A percentile compares a stretch with the other conserved stretches of the same genome.
Conservation (phyloP, 2,888 invertebrate genomes). For the Calliopum simillimum region DNA sequence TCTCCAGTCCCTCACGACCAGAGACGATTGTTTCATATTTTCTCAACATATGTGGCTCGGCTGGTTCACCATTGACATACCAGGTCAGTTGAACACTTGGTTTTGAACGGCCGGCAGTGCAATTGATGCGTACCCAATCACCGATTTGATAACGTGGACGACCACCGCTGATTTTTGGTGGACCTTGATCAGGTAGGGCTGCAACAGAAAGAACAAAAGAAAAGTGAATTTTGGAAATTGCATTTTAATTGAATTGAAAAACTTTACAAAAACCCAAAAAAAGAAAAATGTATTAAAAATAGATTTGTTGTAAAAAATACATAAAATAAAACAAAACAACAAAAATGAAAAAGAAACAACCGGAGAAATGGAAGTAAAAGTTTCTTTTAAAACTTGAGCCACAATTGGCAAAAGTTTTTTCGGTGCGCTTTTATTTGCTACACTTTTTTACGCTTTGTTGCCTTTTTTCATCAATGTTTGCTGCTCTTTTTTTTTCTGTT, state of each 20-base stretch:
- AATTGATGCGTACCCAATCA: constrained; percentile 73
- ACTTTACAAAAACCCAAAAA: not conserved
- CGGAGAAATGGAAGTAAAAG: not conserved
- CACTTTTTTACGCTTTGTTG: no score
- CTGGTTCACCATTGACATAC: constrained; percentile 73
- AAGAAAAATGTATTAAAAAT: not conserved
- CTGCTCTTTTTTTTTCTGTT: no score
- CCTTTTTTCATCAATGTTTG: no score
- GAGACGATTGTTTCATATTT: constrained; percentile 70
- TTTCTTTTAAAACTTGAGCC: not conserved
- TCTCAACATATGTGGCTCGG: constrained; percentile 63
- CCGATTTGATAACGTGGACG: constrained; percentile 72
- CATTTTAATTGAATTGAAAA: constrained; percentile 8
- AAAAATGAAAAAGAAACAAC: not conserved
- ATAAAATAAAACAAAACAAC: not conserved
- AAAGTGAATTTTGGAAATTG: not conserved
- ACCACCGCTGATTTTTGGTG: constrained; percentile 71
- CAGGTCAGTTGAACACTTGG: constrained; percentile 73
- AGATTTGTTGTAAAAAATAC: not conserved
- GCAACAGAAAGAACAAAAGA: constrained; percentile 39
- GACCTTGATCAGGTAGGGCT: constrained; percentile 73
- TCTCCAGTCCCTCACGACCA: constrained; percentile 75
- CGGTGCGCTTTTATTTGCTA: no score
- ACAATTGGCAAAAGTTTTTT: no score
- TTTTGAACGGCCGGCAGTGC: constrained; percentile 73